These are phyloP conservation scores for Dinoponera quadriceps DNA, from an alignment of 1,140 invertebrate species.

Conservation along the genomic window DNA sequence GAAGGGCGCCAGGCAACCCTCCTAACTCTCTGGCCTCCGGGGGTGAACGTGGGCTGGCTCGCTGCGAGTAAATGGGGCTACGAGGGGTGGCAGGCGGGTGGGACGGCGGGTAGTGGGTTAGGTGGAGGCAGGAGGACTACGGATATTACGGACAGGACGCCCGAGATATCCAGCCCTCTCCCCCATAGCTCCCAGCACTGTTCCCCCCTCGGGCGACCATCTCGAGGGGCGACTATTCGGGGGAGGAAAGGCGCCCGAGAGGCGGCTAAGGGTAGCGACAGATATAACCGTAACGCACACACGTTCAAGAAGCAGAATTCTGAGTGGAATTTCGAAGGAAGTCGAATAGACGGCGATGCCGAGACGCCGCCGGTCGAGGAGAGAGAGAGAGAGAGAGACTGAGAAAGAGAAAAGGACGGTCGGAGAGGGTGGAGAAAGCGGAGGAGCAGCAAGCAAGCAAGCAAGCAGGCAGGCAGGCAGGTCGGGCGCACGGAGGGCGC, in stretches of 20 bases:
- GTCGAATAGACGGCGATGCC: conserved; percentile 48
- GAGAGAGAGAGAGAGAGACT: conserved; percentile 18
- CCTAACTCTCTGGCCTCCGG: conserved; percentile 79
- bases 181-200: neutral
- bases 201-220: conserved; percentile 64
- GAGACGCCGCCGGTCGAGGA: conserved; percentile 37
- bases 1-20: conserved; percentile 80
- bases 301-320: conserved; percentile 73
- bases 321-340: conserved; percentile 67
- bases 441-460: too few species aligned
- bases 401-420: neutral
- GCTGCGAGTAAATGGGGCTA: conserved; percentile 63
- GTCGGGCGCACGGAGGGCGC: too few species aligned
- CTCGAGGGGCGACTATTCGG: conserved; percentile 71
- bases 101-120: conserved; percentile 64
- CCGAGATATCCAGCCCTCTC: conserved; percentile 79
- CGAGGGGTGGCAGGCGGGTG: conserved; percentile 32
- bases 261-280: conserved; percentile 77
- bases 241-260: conserved; percentile 74
- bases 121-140: conserved; percentile 76
- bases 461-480: too few species aligned
- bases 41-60: conserved; percentile 74
- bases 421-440: too few species aligned
- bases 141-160: conserved; percentile 75
- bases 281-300: conserved; percentile 79